Percentiles rank a stretch among this genome's conserved stretches.
Evolutionary conservation across 92 coral and sea anemone genomes (phyloP).

Genomic region (Anthopleura xanthogrammica): DNA sequence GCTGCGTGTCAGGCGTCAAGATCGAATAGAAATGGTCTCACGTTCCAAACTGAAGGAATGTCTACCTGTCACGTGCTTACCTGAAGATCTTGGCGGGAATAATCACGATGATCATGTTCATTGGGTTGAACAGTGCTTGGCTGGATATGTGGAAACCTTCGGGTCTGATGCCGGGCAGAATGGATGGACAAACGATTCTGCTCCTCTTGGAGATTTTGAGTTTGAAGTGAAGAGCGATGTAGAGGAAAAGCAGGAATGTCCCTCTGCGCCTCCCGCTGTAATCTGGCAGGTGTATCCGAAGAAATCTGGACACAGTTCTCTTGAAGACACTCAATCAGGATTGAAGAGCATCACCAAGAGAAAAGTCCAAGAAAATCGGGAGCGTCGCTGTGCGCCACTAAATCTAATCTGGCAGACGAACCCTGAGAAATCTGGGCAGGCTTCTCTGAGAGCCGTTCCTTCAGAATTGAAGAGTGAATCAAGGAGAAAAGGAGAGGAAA

Average conservation of each 20-base stretch:
- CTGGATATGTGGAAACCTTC: neutral
- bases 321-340: too few species aligned
- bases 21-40: neutral
- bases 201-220: neutral
- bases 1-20: neutral
- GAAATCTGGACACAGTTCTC: too few species aligned
- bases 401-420: too few species aligned
- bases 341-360: too few species aligned
- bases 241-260: too few species aligned
- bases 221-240: neutral
- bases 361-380: too few species aligned
- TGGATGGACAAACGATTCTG: neutral
- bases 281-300: too few species aligned
- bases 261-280: too few species aligned
- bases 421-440: too few species aligned
- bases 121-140: neutral
- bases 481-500: neutral
- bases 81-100: neutral
- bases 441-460: neutral
- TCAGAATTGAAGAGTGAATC: neutral
- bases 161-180: neutral
- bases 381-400: neutral
- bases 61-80: neutral
- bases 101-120: neutral
- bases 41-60: neutral